A percentile compares a stretch with the other conserved stretches of the same genome.
These are phyloP conservation scores for Cataglyphis cursor DNA, from an alignment of 2,888 invertebrate genomes.

Conservation along the genomic window DNA sequence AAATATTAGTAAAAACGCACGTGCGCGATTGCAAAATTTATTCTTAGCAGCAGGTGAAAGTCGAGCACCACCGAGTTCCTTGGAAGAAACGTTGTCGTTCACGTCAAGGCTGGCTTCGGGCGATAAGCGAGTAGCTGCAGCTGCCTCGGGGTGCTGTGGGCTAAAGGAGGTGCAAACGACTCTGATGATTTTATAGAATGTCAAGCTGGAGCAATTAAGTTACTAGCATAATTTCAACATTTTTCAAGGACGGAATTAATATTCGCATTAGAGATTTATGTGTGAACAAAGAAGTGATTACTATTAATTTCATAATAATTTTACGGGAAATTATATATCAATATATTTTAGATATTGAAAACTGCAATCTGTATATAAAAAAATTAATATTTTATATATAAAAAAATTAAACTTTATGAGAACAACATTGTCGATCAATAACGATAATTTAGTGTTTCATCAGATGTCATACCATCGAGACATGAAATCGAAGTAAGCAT, in stretches of 20 bases:
- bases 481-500: constrained; percentile 7
- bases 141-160: constrained; percentile 34
- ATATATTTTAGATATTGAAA: too few relatives aligned
- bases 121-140: constrained; percentile 54
- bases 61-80: constrained; percentile 14
- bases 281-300: neutral
- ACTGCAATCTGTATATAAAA: too few relatives aligned
- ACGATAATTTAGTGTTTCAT: neutral
- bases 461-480: neutral
- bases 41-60: constrained; percentile 56
- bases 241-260: neutral
- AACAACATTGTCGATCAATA: neutral
- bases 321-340: neutral
- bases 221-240: neutral
- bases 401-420: neutral
- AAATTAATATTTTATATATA: neutral
- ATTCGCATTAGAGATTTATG: neutral
- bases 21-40: constrained; percentile 40
- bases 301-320: neutral
- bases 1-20: neutral
- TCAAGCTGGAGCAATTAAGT: constrained; percentile 26
- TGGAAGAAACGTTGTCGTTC: constrained; percentile 42
- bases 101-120: constrained; percentile 49
- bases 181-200: constrained; percentile 44
- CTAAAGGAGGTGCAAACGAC: constrained; percentile 51